phyloP scores from a whole-genome alignment of 1,140 invertebrate genomes.

The Formica selysi region DNA sequence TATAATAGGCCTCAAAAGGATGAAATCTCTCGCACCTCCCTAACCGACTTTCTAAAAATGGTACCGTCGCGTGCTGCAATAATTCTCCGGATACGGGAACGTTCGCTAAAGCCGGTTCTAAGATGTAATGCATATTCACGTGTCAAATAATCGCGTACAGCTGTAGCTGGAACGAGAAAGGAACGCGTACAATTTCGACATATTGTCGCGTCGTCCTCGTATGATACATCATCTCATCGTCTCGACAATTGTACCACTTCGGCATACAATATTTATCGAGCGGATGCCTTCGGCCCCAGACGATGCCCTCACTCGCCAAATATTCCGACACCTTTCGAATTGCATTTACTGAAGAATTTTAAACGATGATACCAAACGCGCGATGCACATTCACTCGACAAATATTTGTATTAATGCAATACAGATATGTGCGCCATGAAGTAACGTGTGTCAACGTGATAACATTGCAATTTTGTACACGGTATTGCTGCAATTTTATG shows the following conservation, averaged over 20 bases:
- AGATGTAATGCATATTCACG: neutral
- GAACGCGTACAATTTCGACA: conserved; percentile 19
- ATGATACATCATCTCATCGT: conserved; percentile 2
- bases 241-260: conserved; percentile 18
- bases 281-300: neutral
- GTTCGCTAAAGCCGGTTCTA: conserved; percentile 7
- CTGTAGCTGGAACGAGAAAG: neutral
- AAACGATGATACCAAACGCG: neutral
- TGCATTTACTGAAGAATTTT: conserved; percentile 43
- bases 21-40: conserved; percentile 8
- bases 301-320: conserved; percentile 31
- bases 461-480: neutral
- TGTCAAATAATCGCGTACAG: neutral
- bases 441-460: neutral
- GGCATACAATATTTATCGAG: conserved; percentile 37
- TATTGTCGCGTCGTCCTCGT: neutral
- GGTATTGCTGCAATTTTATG: neutral
- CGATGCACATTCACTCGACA: neutral
- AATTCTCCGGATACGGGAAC: conserved; percentile 1
- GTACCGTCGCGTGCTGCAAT: conserved; percentile 23
- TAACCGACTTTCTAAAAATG: conserved; percentile 47
- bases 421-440: conserved; percentile 6
- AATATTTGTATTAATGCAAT: conserved; percentile 21
- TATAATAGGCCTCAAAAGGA: conserved; percentile 40
- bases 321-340: conserved; percentile 9